Evolutionary conservation across 2,113 vertebrate genomes (phyloP).

Genomic region (Vombatus ursinus): DNA sequence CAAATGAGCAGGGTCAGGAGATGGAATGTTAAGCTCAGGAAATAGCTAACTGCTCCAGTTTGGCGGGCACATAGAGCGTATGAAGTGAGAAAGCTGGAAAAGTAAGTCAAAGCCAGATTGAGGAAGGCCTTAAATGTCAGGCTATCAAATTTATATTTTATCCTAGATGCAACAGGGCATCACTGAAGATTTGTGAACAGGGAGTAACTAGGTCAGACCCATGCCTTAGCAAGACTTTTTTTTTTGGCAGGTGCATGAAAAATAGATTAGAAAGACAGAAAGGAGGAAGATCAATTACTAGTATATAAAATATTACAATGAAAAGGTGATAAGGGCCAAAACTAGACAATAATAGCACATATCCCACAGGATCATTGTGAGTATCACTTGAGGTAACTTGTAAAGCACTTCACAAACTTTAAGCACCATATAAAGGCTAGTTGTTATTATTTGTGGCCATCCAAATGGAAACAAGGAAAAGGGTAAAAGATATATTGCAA

Average conservation of each 20-base stretch:
- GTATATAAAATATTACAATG: neutral
- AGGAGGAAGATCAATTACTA: neutral
- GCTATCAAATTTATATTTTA: neutral
- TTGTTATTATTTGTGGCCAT: neutral
- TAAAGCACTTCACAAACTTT: neutral
- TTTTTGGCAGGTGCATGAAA: neutral
- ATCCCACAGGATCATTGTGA: neutral
- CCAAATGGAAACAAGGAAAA: neutral
- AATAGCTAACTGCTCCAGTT: neutral
- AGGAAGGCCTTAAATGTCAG: neutral
- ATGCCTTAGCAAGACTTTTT: neutral
- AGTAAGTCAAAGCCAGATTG: neutral
- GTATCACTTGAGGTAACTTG: neutral
- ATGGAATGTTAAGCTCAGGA: neutral
- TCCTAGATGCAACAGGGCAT: neutral
- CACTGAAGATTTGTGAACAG: neutral
- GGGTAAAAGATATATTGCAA: neutral
- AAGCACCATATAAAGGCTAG: neutral
- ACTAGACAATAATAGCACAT: neutral
- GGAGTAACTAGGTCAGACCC: neutral
- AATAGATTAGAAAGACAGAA: neutral
- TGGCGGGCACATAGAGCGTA: neutral
- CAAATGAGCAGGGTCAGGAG: neutral
- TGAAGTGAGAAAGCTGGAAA: neutral
- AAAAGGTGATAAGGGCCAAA: neutral